These are phyloP conservation scores for Troglohyphantes excavatus DNA, from an alignment of 2,888 invertebrate genomes.

Conservation along the genomic window DNA sequence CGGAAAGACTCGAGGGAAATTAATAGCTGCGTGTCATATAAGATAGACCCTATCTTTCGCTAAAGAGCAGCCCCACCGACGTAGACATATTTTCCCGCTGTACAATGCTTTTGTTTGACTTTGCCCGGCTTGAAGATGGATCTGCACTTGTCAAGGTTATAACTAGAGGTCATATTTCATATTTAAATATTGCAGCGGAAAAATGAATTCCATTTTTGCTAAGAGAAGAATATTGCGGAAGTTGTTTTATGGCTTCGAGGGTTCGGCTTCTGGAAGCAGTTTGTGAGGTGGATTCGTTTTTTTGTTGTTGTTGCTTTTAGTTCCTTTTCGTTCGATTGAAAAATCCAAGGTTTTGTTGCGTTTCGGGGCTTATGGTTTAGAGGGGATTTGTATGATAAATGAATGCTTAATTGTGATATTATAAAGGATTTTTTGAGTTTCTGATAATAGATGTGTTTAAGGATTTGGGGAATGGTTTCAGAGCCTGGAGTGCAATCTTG, in stretches of 20 bases:
- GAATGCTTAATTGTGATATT: constrained; percentile 3
- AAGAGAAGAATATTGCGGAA: background rate
- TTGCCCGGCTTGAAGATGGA: constrained; percentile 61
- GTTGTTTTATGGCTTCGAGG: constrained; percentile 10
- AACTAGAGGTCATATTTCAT: constrained; percentile 74
- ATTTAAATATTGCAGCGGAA: constrained; percentile 71
- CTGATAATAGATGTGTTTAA: background rate
- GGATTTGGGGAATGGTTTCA: background rate
- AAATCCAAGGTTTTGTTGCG: background rate
- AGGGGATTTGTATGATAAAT: background rate
- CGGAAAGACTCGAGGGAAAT: constrained; percentile 72
- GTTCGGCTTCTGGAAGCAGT: background rate
- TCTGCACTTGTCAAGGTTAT: constrained; percentile 63
- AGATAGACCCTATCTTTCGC: constrained; percentile 74
- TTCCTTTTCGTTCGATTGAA: background rate
- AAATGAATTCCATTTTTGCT: constrained; percentile 43
- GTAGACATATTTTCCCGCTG: constrained; percentile 67
- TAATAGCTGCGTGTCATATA: constrained; percentile 76
- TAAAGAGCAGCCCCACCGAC: constrained; percentile 50
- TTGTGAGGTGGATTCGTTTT: background rate
- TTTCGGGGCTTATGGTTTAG: background rate
- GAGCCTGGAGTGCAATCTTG: background rate
- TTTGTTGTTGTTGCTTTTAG: too few species aligned
- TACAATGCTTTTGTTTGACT: constrained; percentile 69
- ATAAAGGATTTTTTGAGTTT: background rate